Evolutionary conservation across 2,888 invertebrate species (phyloP), one percentile per base, ranked within the genome.

Genomic region (Glyphotaelius pellucidus): DNA sequence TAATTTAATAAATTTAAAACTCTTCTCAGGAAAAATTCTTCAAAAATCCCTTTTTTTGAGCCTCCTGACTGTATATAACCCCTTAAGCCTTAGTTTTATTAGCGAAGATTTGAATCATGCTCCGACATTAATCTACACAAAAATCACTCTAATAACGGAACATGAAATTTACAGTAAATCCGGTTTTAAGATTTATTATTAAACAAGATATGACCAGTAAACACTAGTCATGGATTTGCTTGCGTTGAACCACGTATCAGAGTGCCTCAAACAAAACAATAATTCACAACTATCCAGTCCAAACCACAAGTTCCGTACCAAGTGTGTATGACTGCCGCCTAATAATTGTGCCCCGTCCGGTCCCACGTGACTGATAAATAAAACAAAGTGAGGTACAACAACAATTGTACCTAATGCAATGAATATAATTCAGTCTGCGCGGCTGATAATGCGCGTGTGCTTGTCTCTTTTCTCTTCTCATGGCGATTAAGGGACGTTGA

Each of bases 291-390:
- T 14, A 47, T 47, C 42, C 47, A 25, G 67, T 25, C 67, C 67
- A 67, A 9, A 25, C 67, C 67, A 67, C 19, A 67, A 67, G 25
- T 67, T 25, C 67, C 25, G 5, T 42, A 12, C 42, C 12, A 25
- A 67, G 25, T 67, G 67, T 67, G 0, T 67, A 25, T 67, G 25
- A 25, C 25, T 0, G 7, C 25, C 67, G 47, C 15, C 47, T 15
- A 47, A 47, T 67, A 67, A 67, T 67, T n/a, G 67, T 67, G 25
- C 1, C 35, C 67, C 88, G 88, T 89, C 88, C 88, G 88, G 88
- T 89, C 88, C 38, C 88, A 79, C 79, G 88, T 67, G 88, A 89
- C 88, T 38, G 38, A 89, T 89, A 35, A 89, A 89, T 79, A 89
- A 89, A 79, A 89, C 88, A 89, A 89, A 25, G 67, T 67, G 25